Conservation (phyloP, 2,888 invertebrate species). For the Sympetrum striolatum region DNA sequence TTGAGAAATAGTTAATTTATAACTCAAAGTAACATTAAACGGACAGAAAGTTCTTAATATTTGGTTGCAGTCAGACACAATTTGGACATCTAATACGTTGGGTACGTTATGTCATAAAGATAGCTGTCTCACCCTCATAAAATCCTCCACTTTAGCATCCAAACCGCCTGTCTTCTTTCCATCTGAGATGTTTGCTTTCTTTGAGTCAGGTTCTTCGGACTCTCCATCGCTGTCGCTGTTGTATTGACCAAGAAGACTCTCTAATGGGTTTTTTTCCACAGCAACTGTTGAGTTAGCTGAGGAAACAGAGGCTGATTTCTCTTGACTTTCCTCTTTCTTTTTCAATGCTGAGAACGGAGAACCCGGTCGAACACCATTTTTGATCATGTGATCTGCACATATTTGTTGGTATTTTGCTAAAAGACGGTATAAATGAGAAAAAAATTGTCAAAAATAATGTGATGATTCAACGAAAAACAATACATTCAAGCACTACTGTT, state of each 20-base stretch:
- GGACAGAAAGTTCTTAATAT: too few species aligned
- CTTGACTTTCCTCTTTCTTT: not conserved
- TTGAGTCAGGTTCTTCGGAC: constrained; percentile 27
- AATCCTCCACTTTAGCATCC: constrained; percentile 51
- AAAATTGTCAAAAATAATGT: not conserved
- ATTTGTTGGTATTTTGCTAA: constrained; percentile 54
- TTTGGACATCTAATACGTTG: too few species aligned
- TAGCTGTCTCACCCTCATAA: constrained; percentile 49
- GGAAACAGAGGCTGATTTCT: constrained; percentile 45
- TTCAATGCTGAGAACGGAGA: constrained; percentile 39
- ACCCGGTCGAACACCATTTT: constrained; percentile 4
- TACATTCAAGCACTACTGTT: not conserved
- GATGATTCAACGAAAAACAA: not conserved
- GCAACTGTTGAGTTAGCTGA: constrained; percentile 30
- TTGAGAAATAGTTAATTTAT: too few species aligned
- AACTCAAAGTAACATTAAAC: too few species aligned
- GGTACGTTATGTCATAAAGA: too few species aligned
- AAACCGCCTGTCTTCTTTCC: constrained; percentile 44
- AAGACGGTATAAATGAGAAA: constrained; percentile 41
- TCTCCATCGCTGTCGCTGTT: constrained; percentile 51
- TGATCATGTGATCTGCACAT: constrained; percentile 48
- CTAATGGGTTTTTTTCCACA: constrained; percentile 47
- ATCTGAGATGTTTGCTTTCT: not conserved
- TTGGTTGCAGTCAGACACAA: too few species aligned
- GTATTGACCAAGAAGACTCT: constrained; percentile 50